Conservation (phyloP, 1,140 invertebrate genomes). For the Drosophila ironensis region DNA sequence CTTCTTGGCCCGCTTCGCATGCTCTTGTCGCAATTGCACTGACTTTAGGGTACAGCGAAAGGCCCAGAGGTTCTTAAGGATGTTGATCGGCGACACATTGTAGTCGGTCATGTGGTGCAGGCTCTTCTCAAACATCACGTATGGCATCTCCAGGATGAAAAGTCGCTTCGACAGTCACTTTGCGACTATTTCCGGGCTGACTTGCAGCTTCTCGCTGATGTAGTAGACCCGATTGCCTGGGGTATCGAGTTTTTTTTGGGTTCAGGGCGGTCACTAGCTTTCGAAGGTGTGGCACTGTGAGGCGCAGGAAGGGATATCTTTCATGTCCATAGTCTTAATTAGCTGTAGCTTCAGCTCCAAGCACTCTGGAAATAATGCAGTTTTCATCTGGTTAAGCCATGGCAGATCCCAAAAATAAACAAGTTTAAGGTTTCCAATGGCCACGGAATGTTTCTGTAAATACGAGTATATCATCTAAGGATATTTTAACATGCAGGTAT, state of each 20-base stretch:
- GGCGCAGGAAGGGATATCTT: constrained; percentile 71
- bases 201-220: constrained; percentile 64
- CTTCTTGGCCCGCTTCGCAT: constrained; percentile 81
- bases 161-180: constrained; percentile 74
- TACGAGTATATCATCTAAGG: too few species aligned
- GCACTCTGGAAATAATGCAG: too few species aligned
- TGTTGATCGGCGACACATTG: constrained; percentile 81
- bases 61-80: constrained; percentile 83
- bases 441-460: too few species aligned
- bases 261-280: constrained; percentile 52
- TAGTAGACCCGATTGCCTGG: constrained; percentile 74
- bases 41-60: constrained; percentile 82
- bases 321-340: constrained; percentile 48
- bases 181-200: constrained; percentile 57
- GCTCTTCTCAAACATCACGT: constrained; percentile 74
- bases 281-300: constrained; percentile 54
- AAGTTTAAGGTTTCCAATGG: too few species aligned
- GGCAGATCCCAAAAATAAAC: too few species aligned
- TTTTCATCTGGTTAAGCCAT: too few species aligned
- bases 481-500: too few species aligned
- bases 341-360: constrained; percentile 47
- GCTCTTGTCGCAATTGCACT: constrained; percentile 79
- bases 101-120: constrained; percentile 76
- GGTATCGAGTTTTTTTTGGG: constrained; percentile 35
- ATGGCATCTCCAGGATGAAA: constrained; percentile 79